These are phyloP conservation scores for Reticulitermes speratus DNA, from an alignment of 1,140 invertebrate species.

Conservation along the genomic window DNA sequence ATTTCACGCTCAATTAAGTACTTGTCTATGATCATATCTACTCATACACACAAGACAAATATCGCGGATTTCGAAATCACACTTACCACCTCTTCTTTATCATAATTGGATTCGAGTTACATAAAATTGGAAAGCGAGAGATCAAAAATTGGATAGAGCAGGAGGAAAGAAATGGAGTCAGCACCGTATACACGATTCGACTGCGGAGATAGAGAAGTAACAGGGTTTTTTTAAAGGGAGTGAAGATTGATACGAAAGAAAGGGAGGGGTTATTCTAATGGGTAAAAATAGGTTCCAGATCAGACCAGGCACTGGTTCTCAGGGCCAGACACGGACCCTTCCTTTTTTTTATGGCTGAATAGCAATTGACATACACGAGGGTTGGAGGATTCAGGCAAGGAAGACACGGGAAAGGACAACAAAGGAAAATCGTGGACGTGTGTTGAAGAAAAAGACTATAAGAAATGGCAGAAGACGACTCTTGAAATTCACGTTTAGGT, in stretches of 20 bases:
- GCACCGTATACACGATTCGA: not conserved
- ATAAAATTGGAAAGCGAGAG: not conserved
- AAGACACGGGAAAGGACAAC: not conserved
- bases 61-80: not conserved
- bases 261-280: not conserved
- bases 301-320: not conserved
- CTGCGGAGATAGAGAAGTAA: not conserved
- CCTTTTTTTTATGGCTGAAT: not conserved
- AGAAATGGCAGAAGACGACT: not conserved
- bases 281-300: not conserved
- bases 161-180: not conserved
- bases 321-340: not conserved
- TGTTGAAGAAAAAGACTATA: not conserved
- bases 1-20: not conserved
- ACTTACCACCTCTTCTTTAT: slow-evolving; percentile 19
- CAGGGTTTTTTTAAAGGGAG: not conserved
- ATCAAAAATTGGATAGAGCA: not conserved
- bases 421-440: not conserved
- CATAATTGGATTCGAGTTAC: not conserved
- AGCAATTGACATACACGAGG: not conserved
- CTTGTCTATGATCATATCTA: not conserved
- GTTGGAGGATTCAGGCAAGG: not conserved
- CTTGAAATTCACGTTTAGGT: not conserved
- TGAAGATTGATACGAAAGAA: not conserved
- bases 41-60: not conserved